Evolutionary conservation across 1,140 invertebrate genomes (phyloP).

Genomic region (Halesus radiatus): DNA sequence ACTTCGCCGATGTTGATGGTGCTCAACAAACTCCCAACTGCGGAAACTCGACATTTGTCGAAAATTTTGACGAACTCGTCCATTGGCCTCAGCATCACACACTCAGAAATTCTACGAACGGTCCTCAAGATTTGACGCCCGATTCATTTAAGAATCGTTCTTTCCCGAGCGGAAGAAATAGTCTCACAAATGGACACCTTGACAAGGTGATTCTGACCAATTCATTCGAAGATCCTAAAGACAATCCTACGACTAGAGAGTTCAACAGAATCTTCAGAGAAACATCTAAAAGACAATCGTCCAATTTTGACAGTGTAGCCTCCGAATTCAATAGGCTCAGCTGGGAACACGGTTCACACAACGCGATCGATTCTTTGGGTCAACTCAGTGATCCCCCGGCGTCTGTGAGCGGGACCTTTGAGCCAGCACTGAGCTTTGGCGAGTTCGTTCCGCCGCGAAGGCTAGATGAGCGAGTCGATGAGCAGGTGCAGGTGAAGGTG

Average conservation of each 20-base stretch:
- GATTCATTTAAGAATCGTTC: constrained; percentile 1
- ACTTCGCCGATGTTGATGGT: neutral
- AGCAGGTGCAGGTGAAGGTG: neutral
- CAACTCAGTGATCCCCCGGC: constrained; percentile 1
- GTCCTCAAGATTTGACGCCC: neutral
- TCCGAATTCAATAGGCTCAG: constrained; percentile 29
- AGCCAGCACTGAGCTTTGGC: constrained; percentile 19
- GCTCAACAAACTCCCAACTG: neutral
- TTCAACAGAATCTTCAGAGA: constrained; percentile 48
- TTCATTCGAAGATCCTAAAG: constrained; percentile 37
- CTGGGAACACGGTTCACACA: constrained; percentile 16
- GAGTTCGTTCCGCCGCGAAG: constrained; percentile 11
- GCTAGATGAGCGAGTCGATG: constrained; percentile 3
- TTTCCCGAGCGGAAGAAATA: neutral
- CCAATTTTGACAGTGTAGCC: neutral
- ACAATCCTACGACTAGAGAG: constrained; percentile 47
- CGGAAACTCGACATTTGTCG: neutral
- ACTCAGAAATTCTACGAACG: neutral
- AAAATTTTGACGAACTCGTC: neutral
- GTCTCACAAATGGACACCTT: neutral
- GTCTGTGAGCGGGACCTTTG: constrained; percentile 11
- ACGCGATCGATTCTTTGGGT: neutral
- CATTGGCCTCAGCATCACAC: constrained; percentile 12
- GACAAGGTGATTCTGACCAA: constrained; percentile 4
- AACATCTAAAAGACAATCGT: neutral